A percentile compares a stretch with the other conserved stretches of the same genome.
Evolutionary conservation across 2,888 invertebrate genomes (phyloP).

Genomic region (Dyspetes luteomarginatus): DNA sequence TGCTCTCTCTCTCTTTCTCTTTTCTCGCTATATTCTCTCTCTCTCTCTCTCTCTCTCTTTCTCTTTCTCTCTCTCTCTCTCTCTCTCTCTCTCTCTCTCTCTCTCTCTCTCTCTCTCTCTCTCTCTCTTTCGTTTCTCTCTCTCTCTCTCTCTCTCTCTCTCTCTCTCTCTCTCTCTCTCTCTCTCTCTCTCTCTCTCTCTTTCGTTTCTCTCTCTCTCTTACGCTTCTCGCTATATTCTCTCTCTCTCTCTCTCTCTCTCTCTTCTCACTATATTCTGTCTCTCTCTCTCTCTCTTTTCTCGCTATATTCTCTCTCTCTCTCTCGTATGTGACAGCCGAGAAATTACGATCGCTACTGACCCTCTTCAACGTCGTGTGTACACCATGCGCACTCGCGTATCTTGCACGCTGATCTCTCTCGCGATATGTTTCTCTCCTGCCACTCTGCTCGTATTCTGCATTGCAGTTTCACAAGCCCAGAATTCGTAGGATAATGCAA

Average conservation of each 20-base stretch:
- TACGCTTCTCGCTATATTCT: conserved; percentile 4
- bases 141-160: conserved; percentile 34
- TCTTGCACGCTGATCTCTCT: conserved; percentile 62
- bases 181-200: neutral
- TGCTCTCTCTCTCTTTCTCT: conserved; percentile 20
- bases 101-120: neutral
- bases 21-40: neutral
- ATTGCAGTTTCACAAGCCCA: conserved; percentile 15
- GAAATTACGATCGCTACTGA: conserved; percentile 78
- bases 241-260: conserved; percentile 27
- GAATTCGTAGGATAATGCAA: conserved; percentile 49
- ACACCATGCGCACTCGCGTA: conserved; percentile 60
- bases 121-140: conserved; percentile 11
- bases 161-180: conserved; percentile 19
- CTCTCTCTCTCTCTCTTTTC: conserved; percentile 22
- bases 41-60: conserved; percentile 23
- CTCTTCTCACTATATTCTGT: neutral
- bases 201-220: conserved; percentile 21
- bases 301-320: conserved; percentile 21
- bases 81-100: conserved; percentile 27
- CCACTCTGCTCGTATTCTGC: conserved; percentile 47
- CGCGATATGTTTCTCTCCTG: conserved; percentile 36
- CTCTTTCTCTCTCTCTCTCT: conserved; percentile 27
- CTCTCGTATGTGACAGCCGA: conserved; percentile 55
- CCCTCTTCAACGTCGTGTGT: conserved; percentile 75